Conservation (phyloP, 2,797 vertebrate species). For the Clarias pachynema region DNA sequence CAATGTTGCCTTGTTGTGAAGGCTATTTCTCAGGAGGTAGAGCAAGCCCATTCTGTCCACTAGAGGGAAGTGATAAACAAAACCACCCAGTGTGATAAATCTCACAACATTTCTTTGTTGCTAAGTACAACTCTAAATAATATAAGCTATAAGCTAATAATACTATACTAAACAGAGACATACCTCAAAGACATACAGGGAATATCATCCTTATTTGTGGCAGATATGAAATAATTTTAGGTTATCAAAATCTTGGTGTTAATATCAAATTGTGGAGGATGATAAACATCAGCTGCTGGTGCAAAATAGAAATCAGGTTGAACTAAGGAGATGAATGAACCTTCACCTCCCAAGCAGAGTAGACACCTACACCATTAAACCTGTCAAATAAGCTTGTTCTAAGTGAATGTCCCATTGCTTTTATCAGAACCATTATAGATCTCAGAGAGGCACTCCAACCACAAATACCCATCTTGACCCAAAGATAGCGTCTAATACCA, state of each 20-base stretch:
- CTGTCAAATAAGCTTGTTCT: slow-evolving; percentile 41
- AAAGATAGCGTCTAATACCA: slow-evolving; percentile 1
- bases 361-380: background rate
- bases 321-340: background rate
- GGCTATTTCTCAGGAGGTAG: background rate
- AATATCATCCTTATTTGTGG: background rate
- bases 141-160: too few relatives aligned
- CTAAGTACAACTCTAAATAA: background rate
- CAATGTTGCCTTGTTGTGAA: background rate
- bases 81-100: background rate
- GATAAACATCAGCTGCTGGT: background rate
- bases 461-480: background rate
- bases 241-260: background rate
- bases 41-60: slow-evolving; percentile 35
- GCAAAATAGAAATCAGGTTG: background rate
- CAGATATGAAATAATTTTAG: background rate
- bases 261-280: background rate
- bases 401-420: slow-evolving; percentile 31
- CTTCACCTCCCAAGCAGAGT: background rate
- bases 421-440: slow-evolving; percentile 11
- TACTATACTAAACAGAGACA: background rate
- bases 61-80: slow-evolving; percentile 48
- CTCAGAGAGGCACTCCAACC: background rate
- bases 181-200: background rate
- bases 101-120: background rate